Conservation (phyloP, 2,888 invertebrate genomes). For the Neria commutata region DNA sequence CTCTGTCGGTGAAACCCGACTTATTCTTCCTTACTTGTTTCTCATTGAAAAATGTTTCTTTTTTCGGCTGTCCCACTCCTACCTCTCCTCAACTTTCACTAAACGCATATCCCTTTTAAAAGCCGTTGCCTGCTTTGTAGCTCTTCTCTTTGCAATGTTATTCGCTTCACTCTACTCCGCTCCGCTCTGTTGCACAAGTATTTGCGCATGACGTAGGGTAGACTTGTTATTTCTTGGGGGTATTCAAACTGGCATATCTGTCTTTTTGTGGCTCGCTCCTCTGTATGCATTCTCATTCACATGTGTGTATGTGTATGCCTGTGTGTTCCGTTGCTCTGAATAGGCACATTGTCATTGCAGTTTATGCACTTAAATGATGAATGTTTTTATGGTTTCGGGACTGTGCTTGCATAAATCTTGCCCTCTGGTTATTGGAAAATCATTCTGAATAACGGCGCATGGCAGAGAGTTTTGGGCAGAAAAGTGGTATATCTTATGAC, state of each 20-base stretch:
- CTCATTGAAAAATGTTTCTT: too few relatives aligned
- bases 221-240: neutral
- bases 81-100: too few relatives aligned
- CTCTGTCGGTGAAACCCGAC: too few relatives aligned
- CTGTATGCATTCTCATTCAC: neutral
- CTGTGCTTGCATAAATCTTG: neutral
- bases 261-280: neutral
- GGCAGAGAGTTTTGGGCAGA: neutral
- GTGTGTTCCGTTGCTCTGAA: neutral
- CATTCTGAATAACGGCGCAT: constrained; percentile 6
- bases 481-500: neutral
- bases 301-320: neutral
- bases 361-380: constrained; percentile 11
- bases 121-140: too few relatives aligned
- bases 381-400: constrained; percentile 8
- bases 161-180: too few relatives aligned
- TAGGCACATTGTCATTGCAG: neutral
- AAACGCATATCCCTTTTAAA: too few relatives aligned
- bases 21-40: too few relatives aligned
- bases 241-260: constrained; percentile 4
- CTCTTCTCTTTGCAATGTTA: too few relatives aligned
- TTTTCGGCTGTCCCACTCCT: too few relatives aligned
- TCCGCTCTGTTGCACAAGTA: too few relatives aligned
- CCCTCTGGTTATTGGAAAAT: neutral
- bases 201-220: neutral